These are phyloP conservation scores for Drosophila rellima DNA, from an alignment of 2,888 invertebrate species.

Conservation along the genomic window DNA sequence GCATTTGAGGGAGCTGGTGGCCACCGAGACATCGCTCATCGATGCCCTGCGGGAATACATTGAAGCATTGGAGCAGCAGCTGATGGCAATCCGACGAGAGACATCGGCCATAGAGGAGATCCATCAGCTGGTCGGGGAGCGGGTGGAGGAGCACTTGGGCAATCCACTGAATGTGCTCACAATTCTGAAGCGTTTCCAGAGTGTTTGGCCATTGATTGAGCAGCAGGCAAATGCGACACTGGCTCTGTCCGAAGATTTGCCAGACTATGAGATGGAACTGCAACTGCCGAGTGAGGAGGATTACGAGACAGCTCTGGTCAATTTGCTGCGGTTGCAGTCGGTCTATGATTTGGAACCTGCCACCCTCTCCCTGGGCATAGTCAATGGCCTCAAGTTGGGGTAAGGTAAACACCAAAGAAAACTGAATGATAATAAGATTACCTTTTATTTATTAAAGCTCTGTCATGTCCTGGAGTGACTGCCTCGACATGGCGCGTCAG, in stretches of 20 bases:
- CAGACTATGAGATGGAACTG: slow-evolving; percentile 34
- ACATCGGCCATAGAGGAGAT: slow-evolving; percentile 64
- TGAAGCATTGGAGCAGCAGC: slow-evolving; percentile 63
- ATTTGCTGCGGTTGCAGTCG: slow-evolving; percentile 87
- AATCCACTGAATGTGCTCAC: slow-evolving; percentile 98
- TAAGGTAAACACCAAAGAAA: slow-evolving; percentile 35
- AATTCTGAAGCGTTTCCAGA: slow-evolving; percentile 95
- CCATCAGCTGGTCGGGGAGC: slow-evolving; percentile 61
- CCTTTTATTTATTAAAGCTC: slow-evolving; percentile 60
- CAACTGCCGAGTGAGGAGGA: slow-evolving; percentile 77
- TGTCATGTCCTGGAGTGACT: slow-evolving; percentile 83
- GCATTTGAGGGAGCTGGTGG: slow-evolving; percentile 64
- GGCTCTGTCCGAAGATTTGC: slow-evolving; percentile 28
- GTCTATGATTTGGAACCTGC: slow-evolving; percentile 88
- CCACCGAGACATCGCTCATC: slow-evolving; percentile 75
- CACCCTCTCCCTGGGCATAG: slow-evolving; percentile 87
- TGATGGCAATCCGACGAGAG: slow-evolving; percentile 67
- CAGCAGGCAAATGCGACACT: slow-evolving; percentile 84
- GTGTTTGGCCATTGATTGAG: slow-evolving; percentile 91
- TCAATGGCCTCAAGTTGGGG: slow-evolving; percentile 84
- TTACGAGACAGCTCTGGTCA: slow-evolving; percentile 72
- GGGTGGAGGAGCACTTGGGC: slow-evolving; percentile 86
- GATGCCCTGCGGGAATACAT: slow-evolving; percentile 74
- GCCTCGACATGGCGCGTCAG: slow-evolving; percentile 77
- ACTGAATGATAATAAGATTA: slow-evolving; percentile 27